Evolutionary conservation across 2,113 vertebrate genomes (phyloP), one percentile per base, ranked within the genome.

Genomic region (Etia nguti): DNA sequence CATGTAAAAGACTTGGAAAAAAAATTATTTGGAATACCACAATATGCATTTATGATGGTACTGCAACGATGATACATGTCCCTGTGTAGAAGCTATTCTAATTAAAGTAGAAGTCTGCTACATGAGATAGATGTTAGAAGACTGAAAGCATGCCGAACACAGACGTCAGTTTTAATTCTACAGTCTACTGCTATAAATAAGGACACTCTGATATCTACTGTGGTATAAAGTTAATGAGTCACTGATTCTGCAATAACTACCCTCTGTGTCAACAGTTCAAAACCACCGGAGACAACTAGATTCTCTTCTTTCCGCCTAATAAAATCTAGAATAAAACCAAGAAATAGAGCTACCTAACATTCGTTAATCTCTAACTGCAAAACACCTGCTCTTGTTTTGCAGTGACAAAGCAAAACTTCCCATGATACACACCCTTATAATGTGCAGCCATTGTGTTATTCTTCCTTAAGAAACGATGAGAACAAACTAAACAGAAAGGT

Each of bases 401-500:
- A 29, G 41, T 73, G 29, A 36, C 80, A 81, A 57, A 81, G 52
- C 31, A 59, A 75, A 88, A 46, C 82, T 22, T 85, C 70, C 34
- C 41, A 22, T 8, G 46, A 85, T 36, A 90, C 90, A 90, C 92
- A 68, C 89, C 91, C 91, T 85, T 20, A 34, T 87, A 68, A 92
- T 84, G 60, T 75, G 86, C 60, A 88, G 83, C 80, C 24, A 65
- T 89, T 82, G 41, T 55, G 10, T 62, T 81, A 86, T 73, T 92
- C 80, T 91, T 90, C 48, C 43, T 41, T 22, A 34, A 73, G 65
- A 86, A 55, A 88, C 41, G 65, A 73, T 26, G 41, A 81, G 50
- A 87, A 84, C 65, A 60, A 73, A 68, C 55, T 80, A 89, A 90
- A 91, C 84, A 93, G 89, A 91, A 90, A 86, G 68, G n/a, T 75